These are phyloP conservation scores for Heterochromis multidens DNA, from an alignment of 2,113 vertebrate genomes.

Conservation along the genomic window DNA sequence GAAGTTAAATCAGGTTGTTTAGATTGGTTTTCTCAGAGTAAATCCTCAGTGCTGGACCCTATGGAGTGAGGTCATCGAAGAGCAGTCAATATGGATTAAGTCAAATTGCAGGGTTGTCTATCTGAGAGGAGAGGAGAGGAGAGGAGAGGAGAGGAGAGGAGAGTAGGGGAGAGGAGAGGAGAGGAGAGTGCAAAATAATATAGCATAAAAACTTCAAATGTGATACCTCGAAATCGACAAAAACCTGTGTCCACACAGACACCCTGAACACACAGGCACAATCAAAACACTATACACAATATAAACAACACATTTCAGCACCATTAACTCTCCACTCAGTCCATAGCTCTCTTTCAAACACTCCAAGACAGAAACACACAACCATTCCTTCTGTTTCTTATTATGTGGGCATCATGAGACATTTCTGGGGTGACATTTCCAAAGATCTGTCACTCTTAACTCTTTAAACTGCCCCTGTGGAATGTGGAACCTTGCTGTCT, in stretches of 20 bases:
- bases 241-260: background rate
- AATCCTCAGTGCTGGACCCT: conserved; percentile 68
- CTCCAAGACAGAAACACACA: background rate
- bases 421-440: conserved; percentile 65
- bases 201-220: conserved; percentile 34
- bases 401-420: conserved; percentile 64
- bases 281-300: background rate
- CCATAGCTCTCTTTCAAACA: background rate
- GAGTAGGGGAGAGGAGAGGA: background rate
- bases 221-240: conserved; percentile 23
- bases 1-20: conserved; percentile 75
- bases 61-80: conserved; percentile 74
- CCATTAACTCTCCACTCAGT: background rate
- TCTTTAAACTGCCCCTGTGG: conserved; percentile 61
- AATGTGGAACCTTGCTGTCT: conserved; percentile 64
- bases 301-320: conserved; percentile 6
- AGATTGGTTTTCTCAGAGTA: conserved; percentile 75
- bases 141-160: background rate
- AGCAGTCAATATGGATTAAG: conserved; percentile 79
- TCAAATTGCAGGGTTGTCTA: conserved; percentile 72
- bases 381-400: conserved; percentile 64
- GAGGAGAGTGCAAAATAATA: background rate
- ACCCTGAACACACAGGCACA: background rate
- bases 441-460: conserved; percentile 69
- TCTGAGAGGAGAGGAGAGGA: conserved; percentile 3